Evolutionary conservation across 2,113 vertebrate species (phyloP), one percentile per base, ranked within the genome.

Genomic region (Leptobrachium leishanense): DNA sequence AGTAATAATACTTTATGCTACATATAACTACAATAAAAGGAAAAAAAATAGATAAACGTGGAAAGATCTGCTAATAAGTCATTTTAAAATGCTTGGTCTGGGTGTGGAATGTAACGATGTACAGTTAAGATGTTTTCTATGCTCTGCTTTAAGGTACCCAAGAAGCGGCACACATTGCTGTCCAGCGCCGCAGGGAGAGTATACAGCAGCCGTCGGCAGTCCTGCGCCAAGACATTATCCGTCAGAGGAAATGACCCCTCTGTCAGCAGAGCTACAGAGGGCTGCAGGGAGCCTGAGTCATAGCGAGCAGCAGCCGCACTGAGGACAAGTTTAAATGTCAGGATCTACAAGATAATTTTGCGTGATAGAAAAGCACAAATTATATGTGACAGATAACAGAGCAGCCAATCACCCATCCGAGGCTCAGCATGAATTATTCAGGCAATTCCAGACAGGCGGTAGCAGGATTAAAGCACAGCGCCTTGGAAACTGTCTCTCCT

Each of bases 221-320:
- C 4, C 8, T 50, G 46, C 8, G 46, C 46, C 46, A 50, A 50
- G 46, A 50, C 46, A 50, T 5, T 50, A 50, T 8, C 46, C 46
- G 8, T 50, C 46, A 50, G 46, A 50, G 46, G n/a, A 20, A 62
- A 62, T 62, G 57, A 12, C n/a, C 12, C 11, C 57, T 62, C 57
- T 4, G 11, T 62, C 57, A 62, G n/a, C 63, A 65, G n/a, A 39
- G 63, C 39, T 31, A 2, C n/a, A 3, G 10, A 39, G 6, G 12
- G 74, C 74, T 54, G 63, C 44, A n/a, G 73, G 73, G 62, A 65
- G 43, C 42, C 59, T 75, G 73, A 75, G 73, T 75, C 62, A 75
- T 9, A 9, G 55, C 13, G 1, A 2, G 15, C 72, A 41, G 43
- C 73, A 66, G 64, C 63, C 63, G 12, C n/a, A 59, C 55, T 64